Evolutionary conservation across 2,113 vertebrate species (phyloP), one percentile per base, ranked within the genome.

Genomic region (Melanerpes formicivorus): DNA sequence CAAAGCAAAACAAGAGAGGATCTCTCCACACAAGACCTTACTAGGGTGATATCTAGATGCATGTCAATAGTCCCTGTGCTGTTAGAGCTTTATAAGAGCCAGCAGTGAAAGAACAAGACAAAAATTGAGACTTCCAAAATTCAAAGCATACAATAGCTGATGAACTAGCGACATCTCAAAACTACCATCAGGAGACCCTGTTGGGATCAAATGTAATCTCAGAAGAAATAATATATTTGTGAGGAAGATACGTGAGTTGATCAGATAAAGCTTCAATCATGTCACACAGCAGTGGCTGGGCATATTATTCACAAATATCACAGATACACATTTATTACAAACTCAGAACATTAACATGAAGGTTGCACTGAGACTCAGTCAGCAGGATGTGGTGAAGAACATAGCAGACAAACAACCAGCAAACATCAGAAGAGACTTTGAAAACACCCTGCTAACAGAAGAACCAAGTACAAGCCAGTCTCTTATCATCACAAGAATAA

Each of bases 401-500:
- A 65, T 11, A 78, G 85, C 73, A 92, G 79, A 94, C 81, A 91
- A 94, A 34, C 65, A 95, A 64, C 65, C 69, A 69, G 62, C 46
- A 91, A 92, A 95, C 87, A 84, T 91, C 82, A 90, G 91, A 93
- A 93, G 73, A 93, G 85, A 93, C 90, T 96, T 93, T 93, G 82
- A 96, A 96, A 96, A 96, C 80, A 91, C 70, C 40, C 76, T 67
- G 59, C 76, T 96, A 93, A 90, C 90, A 93, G 94, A 95, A 95
- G 76, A 93, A 93, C 87, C 70, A 81, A 91, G 70, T 88, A 87
- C 73, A 84, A 93, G 87, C 89, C 91, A 96, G 90, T 54, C 70
- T 94, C 91, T 96, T 96, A 93, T 95, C 91, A 91, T 96, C 93
- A 95, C 75, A 85, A 86, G 93, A 95, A 93, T 93, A 95, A 94